Evolutionary conservation across 2,113 vertebrate species (phyloP).

Genomic region (Aramus guarauna): DNA sequence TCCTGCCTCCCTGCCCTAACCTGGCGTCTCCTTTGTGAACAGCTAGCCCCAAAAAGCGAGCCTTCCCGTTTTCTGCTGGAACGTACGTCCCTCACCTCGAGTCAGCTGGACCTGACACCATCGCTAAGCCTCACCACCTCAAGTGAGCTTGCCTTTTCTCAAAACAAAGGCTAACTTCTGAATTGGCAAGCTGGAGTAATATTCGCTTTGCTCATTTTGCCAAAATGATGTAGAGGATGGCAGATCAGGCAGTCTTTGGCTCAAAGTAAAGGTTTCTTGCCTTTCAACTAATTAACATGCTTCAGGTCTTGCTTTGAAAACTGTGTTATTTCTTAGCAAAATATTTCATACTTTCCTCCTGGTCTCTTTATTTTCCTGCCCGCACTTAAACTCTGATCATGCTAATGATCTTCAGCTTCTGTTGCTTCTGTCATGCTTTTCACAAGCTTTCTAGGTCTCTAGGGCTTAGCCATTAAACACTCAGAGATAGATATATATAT

Average conservation of each 20-base stretch:
- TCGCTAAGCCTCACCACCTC: neutral
- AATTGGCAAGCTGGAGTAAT: neutral
- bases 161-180: neutral
- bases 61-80: neutral
- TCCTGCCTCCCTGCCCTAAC: neutral
- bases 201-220: neutral
- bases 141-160: neutral
- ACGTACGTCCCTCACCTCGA: neutral
- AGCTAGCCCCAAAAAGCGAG: rapidly evolving
- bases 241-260: neutral
- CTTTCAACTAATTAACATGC: neutral
- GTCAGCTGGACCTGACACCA: neutral
- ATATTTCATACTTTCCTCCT: neutral
- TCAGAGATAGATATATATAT: neutral
- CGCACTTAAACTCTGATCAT: constrained; percentile 2
- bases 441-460: neutral
- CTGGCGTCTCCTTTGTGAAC: neutral
- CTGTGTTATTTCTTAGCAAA: neutral
- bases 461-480: neutral
- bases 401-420: neutral
- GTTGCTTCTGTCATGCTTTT: neutral
- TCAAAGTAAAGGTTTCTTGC: neutral
- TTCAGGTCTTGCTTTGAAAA: neutral
- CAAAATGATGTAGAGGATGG: neutral
- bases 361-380: neutral